Conservation (phyloP, 2,797 vertebrate genomes). For the Aulostomus chinensis region DNA sequence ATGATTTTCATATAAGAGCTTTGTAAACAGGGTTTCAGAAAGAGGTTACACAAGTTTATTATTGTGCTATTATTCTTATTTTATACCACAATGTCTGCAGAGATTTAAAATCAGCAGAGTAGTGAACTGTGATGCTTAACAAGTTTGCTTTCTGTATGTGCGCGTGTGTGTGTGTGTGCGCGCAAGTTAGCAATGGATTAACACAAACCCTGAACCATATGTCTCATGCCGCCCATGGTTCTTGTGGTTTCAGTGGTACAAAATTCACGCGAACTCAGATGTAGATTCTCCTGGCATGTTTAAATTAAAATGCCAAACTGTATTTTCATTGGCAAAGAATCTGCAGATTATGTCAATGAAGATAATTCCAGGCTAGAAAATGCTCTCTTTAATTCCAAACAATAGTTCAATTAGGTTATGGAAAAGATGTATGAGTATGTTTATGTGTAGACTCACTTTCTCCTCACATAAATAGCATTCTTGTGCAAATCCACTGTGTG, state of each 20-base stretch:
- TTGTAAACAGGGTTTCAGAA: conserved; percentile 21
- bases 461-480: too few species aligned
- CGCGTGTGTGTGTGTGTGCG: background rate
- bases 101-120: conserved; percentile 9
- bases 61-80: conserved; percentile 26
- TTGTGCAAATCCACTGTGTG: too few species aligned
- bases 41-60: conserved; percentile 23
- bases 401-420: too few species aligned
- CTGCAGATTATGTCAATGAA: too few species aligned
- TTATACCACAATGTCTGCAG: conserved; percentile 9
- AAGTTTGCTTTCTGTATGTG: background rate
- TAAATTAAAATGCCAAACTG: too few species aligned
- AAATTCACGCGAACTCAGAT: too few species aligned
- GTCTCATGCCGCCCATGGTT: background rate
- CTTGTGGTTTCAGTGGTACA: background rate
- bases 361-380: too few species aligned
- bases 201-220: background rate
- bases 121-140: background rate
- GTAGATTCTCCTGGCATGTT: too few species aligned
- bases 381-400: too few species aligned
- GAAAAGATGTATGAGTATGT: too few species aligned
- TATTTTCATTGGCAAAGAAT: too few species aligned
- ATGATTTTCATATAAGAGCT: conserved; percentile 17
- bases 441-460: too few species aligned
- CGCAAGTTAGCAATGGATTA: background rate